These are phyloP conservation scores for Mormyrops boulengeri DNA, from an alignment of 2,797 vertebrate species.

Conservation along the genomic window DNA sequence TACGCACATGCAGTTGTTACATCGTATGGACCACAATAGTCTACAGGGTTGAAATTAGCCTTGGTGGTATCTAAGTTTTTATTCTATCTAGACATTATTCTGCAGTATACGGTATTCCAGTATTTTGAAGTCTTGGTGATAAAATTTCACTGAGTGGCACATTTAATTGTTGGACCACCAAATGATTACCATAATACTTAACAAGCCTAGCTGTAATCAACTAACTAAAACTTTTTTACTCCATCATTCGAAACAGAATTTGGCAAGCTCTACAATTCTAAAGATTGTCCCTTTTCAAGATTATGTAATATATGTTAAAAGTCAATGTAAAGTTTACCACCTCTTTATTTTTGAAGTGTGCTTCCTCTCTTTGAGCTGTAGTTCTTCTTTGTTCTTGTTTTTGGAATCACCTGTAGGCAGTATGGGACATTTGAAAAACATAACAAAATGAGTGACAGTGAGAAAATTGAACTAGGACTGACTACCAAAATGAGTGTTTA, in stretches of 20 bases:
- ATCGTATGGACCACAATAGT: not conserved
- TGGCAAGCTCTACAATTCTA: not conserved
- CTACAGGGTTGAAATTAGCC: not conserved
- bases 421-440: not conserved
- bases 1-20: not conserved
- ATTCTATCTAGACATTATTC: not conserved
- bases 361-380: not conserved
- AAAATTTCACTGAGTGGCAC: not conserved
- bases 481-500: not conserved
- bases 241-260: not conserved
- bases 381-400: not conserved
- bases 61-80: not conserved
- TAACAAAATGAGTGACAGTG: not conserved
- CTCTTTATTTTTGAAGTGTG: not conserved
- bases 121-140: not conserved
- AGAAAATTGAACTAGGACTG: not conserved
- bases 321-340: not conserved
- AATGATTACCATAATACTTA: not conserved
- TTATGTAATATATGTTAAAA: not conserved
- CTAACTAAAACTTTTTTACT: too few relatives aligned
- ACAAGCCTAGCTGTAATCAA: not conserved
- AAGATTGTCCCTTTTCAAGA: not conserved
- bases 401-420: not conserved
- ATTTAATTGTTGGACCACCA: not conserved
- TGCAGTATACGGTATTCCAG: not conserved